A percentile compares a stretch with the other conserved stretches of the same genome.
Conservation (phyloP, 2,113 vertebrate genomes). For the Nerophis ophidion region DNA sequence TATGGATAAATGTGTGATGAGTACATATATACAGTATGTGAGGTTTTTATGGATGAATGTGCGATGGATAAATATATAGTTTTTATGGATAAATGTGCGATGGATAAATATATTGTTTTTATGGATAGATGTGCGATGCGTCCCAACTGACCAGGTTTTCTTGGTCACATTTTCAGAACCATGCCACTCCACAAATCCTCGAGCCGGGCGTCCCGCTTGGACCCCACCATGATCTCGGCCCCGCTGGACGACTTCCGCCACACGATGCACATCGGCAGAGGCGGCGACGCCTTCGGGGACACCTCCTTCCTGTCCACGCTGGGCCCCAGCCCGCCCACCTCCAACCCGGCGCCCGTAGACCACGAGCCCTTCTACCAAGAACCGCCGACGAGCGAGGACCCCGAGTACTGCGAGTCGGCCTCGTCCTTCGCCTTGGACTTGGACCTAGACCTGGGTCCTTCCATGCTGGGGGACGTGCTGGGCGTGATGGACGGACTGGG, state of each 20-base stretch:
- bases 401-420: constrained; percentile 60
- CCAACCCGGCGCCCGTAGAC: constrained; percentile 29
- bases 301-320: constrained; percentile 81
- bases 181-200: constrained; percentile 84
- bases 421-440: constrained; percentile 73
- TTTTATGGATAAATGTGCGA: no score
- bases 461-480: constrained; percentile 75
- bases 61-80: no score
- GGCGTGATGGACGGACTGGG: constrained; percentile 75
- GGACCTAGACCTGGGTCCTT: constrained; percentile 78
- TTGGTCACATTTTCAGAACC: constrained; percentile 30
- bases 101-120: no score
- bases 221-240: constrained; percentile 82
- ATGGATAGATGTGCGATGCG: no score
- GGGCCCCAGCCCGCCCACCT: constrained; percentile 54
- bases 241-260: constrained; percentile 85
- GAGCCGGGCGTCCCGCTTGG: constrained; percentile 68
- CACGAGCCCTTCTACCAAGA: constrained; percentile 27
- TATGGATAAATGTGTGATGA: no score
- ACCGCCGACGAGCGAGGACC: constrained; percentile 32
- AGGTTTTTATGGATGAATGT: no score
- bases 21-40: not conserved
- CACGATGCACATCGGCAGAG: constrained; percentile 86
- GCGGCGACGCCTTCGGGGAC: constrained; percentile 85
- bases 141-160: not conserved